Conservation (phyloP, 2,113 vertebrate species). For the Serinus canaria region DNA sequence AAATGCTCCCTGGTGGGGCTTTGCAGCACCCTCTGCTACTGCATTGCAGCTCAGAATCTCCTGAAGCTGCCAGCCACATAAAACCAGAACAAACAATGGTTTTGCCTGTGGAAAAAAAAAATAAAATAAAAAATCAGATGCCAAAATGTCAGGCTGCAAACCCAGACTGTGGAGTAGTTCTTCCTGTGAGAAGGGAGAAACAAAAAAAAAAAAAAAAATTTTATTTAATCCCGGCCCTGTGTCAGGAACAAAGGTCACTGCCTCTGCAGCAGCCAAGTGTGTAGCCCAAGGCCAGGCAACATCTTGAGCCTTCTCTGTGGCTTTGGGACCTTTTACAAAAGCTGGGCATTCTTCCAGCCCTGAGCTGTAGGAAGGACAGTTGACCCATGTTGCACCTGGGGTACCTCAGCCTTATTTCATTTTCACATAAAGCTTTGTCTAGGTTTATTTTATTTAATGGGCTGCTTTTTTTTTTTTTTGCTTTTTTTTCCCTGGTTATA, state of each 20-base stretch:
- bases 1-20: not conserved
- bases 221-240: not conserved
- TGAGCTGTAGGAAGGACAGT: not conserved
- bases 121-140: not conserved
- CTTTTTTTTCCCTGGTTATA: not conserved
- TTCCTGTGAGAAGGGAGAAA: slow-evolving; percentile 15
- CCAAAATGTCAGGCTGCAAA: slow-evolving; percentile 4
- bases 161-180: not conserved
- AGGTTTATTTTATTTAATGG: slow-evolving; percentile 41
- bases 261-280: slow-evolving; percentile 34
- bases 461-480: not conserved
- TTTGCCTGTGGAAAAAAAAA: not conserved
- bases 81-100: not conserved
- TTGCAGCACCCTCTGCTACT: not conserved
- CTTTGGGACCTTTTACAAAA: slow-evolving; percentile 55
- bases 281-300: slow-evolving; percentile 61
- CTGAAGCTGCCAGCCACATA: not conserved
- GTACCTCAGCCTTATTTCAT: slow-evolving; percentile 10
- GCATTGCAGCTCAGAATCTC: not conserved
- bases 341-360: slow-evolving; percentile 30
- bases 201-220: not conserved
- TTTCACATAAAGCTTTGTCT: slow-evolving; percentile 52
- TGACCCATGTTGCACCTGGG: slow-evolving; percentile 20
- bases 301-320: slow-evolving; percentile 31
- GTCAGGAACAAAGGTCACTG: slow-evolving; percentile 27